Base-by-base conservation (phyloP, 2,888 invertebrate species). In the Drosophila formosana region DNA sequence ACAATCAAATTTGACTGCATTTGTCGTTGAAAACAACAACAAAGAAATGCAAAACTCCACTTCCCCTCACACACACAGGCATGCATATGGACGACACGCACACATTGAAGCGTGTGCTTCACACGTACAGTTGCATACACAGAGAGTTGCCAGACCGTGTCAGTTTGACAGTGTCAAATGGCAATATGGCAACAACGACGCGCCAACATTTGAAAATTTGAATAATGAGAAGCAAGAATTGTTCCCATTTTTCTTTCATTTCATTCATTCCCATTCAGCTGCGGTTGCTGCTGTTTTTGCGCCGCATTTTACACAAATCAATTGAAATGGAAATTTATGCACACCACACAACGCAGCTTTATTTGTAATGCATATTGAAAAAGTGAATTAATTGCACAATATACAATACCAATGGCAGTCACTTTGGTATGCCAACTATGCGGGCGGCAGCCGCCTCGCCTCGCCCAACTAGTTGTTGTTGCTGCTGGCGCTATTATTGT, bases 351-450 rank as follows among this genome's bases (percentile, higher is more conserved):
- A 39, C 32, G 28, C 13, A 46, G 50, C 72, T 47, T 65, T 66
- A 66, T 70, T 68, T 68, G 80, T 75, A 80, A 62, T 77, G 81
- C 60, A 78, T 78, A 77, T 80, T 66, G 72, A 75, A 81, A 82
- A 82, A 78, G 78, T 84, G 81, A 80, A 84, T 84, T 89, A 84
- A 84, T 84, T 84, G 89, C 89, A 83, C 89, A 86, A 83, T 88
- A 72, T 70, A 52, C 47, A 86, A 72, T 70, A 52, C 47, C 45
- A 67, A 71, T 65, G 68, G 66, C 81, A 65, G 87, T 87, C 83
- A 83, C 78, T 68, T 80, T 82, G 83, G 83, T 75, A 84, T 84
- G 65, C 75, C 75, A 87, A 73, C 78, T 69, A 84, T 84, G 83
- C 83, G 89, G 83, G 83, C 89, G 79, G 75, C 77, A 56, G 50